phyloP scores from a whole-genome alignment of 2,113 vertebrate genomes.

The Lutjanus erythropterus region DNA sequence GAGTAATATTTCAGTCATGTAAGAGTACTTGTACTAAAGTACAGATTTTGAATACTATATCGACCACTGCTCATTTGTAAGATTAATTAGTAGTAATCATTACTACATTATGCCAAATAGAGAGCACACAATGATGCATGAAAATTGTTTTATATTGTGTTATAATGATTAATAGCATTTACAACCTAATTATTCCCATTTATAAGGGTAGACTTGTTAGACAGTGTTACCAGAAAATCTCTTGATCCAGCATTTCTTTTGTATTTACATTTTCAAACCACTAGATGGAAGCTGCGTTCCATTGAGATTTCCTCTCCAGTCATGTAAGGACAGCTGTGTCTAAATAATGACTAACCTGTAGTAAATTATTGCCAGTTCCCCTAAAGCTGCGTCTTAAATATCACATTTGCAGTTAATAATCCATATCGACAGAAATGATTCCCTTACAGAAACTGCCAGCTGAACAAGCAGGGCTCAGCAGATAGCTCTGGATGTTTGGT shows the following conservation, averaged over 20 bases:
- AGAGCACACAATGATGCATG: too few relatives aligned
- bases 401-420: constrained; percentile 35
- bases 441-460: constrained; percentile 5
- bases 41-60: too few relatives aligned
- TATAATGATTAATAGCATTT: too few relatives aligned
- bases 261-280: constrained; percentile 57
- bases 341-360: constrained; percentile 40
- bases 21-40: too few relatives aligned
- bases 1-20: too few relatives aligned
- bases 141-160: too few relatives aligned
- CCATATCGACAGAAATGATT: constrained; percentile 20
- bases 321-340: constrained; percentile 5
- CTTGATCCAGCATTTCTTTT: background rate
- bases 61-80: too few relatives aligned
- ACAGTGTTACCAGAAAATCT: too few relatives aligned
- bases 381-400: constrained; percentile 41
- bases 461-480: constrained; percentile 3
- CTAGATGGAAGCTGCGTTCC: constrained; percentile 53
- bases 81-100: too few relatives aligned
- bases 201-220: too few relatives aligned
- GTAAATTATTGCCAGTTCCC: constrained; percentile 50
- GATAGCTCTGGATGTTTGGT: constrained; percentile 31
- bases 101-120: too few relatives aligned
- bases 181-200: too few relatives aligned
- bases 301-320: background rate